These are phyloP conservation scores for Girardia tigrina DNA, from an alignment of 2,888 invertebrate species.

Conservation along the genomic window DNA sequence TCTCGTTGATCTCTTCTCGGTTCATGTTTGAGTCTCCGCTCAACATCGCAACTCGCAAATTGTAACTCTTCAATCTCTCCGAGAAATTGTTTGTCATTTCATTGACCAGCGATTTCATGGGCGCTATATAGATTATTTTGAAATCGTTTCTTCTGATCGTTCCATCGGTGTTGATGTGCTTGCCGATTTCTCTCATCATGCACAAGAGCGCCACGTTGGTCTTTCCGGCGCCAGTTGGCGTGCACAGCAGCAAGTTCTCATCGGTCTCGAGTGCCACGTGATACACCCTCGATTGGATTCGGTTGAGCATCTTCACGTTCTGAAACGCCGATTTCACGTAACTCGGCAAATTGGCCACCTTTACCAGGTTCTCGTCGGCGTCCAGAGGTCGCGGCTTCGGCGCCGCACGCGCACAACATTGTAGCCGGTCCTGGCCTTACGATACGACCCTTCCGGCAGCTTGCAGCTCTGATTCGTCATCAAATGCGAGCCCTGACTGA, in stretches of 20 bases:
- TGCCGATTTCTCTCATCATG: slow-evolving; percentile 89
- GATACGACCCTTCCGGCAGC: slow-evolving; percentile 84
- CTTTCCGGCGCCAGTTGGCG: slow-evolving; percentile 91
- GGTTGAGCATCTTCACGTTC: slow-evolving; percentile 80
- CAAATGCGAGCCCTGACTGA: slow-evolving; percentile 85
- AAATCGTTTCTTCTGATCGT: slow-evolving; percentile 89
- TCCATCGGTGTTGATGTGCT: slow-evolving; percentile 88
- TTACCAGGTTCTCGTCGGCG: slow-evolving; percentile 64
- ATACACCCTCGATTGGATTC: slow-evolving; percentile 80
- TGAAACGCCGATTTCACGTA: slow-evolving; percentile 63
- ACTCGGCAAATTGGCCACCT: slow-evolving; percentile 70
- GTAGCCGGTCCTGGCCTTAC: slow-evolving; percentile 75
- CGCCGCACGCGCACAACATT: slow-evolving; percentile 64
- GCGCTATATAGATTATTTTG: slow-evolving; percentile 95
- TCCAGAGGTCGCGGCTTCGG: slow-evolving; percentile 82
- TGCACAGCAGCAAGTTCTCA: slow-evolving; percentile 87
- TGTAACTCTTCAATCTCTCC: slow-evolving; percentile 69
- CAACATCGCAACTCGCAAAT: slow-evolving; percentile 82
- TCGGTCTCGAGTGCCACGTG: slow-evolving; percentile 77
- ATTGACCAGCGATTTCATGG: slow-evolving; percentile 93
- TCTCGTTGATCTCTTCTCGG: slow-evolving; percentile 84
- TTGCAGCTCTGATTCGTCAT: slow-evolving; percentile 97
- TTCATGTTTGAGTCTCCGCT: slow-evolving; percentile 95
- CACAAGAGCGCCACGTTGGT: slow-evolving; percentile 90
- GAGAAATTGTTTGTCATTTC: slow-evolving; percentile 96